A percentile compares a stretch with the other conserved stretches of the same genome.
Conservation (phyloP, 2,888 invertebrate genomes). For the Drosophila mercatorum region DNA sequence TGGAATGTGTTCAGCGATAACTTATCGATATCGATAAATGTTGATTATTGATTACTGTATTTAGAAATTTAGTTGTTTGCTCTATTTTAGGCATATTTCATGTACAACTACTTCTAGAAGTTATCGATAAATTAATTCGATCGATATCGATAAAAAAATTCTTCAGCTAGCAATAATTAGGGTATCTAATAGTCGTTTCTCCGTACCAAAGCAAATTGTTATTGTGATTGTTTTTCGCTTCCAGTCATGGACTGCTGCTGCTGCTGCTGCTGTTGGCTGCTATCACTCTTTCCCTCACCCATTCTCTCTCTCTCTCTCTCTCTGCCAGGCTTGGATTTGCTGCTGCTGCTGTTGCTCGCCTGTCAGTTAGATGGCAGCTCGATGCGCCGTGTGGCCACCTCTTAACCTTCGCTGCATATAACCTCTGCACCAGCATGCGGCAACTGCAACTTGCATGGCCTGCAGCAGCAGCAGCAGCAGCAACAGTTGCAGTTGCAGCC, state of each 20-base stretch:
- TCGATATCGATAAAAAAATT: not conserved
- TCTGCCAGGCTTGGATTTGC: not conserved
- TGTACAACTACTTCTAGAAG: too few species aligned
- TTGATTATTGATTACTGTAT: not conserved
- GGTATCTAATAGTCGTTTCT: conserved; percentile 1
- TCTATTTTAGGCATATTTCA: not conserved
- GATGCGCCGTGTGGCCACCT: conserved; percentile 73
- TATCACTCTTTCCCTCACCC: conserved; percentile 15
- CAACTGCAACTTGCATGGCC: conserved; percentile 42
- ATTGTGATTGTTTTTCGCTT: conserved; percentile 50
- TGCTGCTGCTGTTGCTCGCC: conserved; percentile 38
- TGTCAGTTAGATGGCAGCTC: conserved; percentile 71
- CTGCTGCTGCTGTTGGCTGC: conserved; percentile 26
- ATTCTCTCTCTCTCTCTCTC: not conserved
- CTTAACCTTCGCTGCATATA: conserved; percentile 78
- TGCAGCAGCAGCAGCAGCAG: conserved; percentile 34
- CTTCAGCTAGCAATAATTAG: too few species aligned
- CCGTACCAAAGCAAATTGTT: not conserved
- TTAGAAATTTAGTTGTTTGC: not conserved
- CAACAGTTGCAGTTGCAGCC: conserved; percentile 18
- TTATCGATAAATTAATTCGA: not conserved
- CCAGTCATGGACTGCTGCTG: conserved; percentile 65
- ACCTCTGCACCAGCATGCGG: conserved; percentile 73
- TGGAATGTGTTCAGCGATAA: not conserved
- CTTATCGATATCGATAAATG: not conserved